A percentile compares a stretch with the other conserved stretches of the same genome.
phyloP scores from a whole-genome alignment of 2,888 invertebrate genomes.

The Amphimallon solstitiale region DNA sequence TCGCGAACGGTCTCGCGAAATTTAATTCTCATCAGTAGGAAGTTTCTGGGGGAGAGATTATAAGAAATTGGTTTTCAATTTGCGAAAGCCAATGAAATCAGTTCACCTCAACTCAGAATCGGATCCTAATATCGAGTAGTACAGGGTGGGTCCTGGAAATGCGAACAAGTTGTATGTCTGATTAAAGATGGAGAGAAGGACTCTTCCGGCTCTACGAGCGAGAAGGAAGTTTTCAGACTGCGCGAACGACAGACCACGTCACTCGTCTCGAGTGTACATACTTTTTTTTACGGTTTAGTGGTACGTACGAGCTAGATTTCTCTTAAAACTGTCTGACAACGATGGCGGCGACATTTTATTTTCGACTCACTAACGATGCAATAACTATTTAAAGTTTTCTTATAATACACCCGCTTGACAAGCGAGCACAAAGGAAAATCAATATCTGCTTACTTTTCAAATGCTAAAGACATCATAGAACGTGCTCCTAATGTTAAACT shows the following conservation, averaged over 20 bases:
- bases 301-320: not conserved
- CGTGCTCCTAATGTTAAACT: too few species aligned
- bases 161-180: constrained; percentile 9
- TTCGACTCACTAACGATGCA: not conserved
- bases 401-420: too few species aligned
- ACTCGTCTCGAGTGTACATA: not conserved
- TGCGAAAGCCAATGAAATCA: constrained; percentile 39
- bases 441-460: too few species aligned
- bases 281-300: not conserved
- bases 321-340: not conserved
- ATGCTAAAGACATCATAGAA: too few species aligned
- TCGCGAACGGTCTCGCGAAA: constrained; percentile 20
- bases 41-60: constrained; percentile 27
- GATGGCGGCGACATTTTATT: not conserved
- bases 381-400: not conserved
- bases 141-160: not conserved
- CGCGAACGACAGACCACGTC: not conserved
- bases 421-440: too few species aligned
- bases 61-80: constrained; percentile 41
- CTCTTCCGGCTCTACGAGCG: not conserved
- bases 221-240: not conserved
- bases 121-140: not conserved
- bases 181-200: constrained; percentile 4
- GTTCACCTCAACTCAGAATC: constrained; percentile 14
- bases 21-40: constrained; percentile 35